Evolutionary conservation across 2,888 invertebrate genomes (phyloP).

Genomic region (Merodon equestris): DNA sequence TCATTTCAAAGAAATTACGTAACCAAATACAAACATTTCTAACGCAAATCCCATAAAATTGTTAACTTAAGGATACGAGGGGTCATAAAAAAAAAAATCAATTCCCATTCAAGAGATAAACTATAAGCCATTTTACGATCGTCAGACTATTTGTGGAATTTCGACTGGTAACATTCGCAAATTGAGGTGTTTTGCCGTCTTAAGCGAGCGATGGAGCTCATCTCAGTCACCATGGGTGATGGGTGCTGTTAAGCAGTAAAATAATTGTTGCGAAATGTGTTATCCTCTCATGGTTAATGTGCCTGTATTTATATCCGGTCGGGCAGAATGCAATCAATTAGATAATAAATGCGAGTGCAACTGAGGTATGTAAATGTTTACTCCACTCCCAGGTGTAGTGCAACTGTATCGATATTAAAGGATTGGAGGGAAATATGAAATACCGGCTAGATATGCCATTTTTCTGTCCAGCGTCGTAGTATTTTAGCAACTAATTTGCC

Average conservation of each 20-base stretch:
- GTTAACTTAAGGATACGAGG: constrained; percentile 43
- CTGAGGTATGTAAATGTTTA: not conserved
- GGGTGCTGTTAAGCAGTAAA: constrained; percentile 31
- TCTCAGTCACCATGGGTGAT: not conserved
- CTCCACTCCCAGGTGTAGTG: too few species aligned
- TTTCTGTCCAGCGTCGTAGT: too few species aligned
- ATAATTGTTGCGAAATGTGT: constrained; percentile 48
- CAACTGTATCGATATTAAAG: too few species aligned
- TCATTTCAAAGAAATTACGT: too few species aligned
- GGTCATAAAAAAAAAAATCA: constrained; percentile 44
- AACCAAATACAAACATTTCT: too few species aligned
- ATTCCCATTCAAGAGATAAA: constrained; percentile 30
- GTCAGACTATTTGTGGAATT: constrained; percentile 3
- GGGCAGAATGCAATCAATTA: constrained; percentile 19
- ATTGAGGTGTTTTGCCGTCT: constrained; percentile 29
- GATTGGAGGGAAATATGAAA: not conserved
- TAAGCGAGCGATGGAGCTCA: not conserved
- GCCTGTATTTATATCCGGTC: constrained; percentile 17
- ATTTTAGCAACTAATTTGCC: constrained; percentile 44
- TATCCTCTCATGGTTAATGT: too few species aligned
- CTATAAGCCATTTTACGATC: constrained; percentile 52
- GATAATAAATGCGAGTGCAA: constrained; percentile 27
- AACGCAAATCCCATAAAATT: too few species aligned
- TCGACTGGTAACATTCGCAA: constrained; percentile 28
- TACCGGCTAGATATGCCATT: not conserved